phyloP scores from a whole-genome alignment of 2,113 vertebrate species.

The Carassius gibelio region DNA sequence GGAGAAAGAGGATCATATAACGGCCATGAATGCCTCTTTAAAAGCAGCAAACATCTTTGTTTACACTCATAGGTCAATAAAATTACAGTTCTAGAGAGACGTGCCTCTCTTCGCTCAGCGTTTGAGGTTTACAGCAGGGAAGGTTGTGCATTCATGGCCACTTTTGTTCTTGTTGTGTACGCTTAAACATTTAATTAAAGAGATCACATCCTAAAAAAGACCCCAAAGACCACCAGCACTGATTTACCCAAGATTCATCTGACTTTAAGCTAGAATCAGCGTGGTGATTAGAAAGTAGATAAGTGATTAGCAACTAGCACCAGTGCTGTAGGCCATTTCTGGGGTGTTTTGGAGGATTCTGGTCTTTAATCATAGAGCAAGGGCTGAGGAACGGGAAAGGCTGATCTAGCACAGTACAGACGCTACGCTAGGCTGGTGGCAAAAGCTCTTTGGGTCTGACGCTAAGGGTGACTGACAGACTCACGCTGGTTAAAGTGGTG shows the following conservation, averaged over 20 bases:
- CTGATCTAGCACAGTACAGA: constrained; percentile 73
- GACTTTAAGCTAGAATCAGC: background rate
- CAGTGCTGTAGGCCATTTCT: constrained; percentile 45
- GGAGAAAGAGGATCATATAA: constrained; percentile 1
- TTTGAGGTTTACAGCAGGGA: constrained; percentile 57
- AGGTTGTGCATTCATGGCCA: constrained; percentile 76
- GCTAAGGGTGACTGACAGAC: constrained; percentile 75
- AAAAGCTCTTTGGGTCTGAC: constrained; percentile 70
- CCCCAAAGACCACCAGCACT: constrained; percentile 50
- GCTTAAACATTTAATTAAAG: constrained; percentile 67
- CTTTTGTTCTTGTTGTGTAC: constrained; percentile 55
- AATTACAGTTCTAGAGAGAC: constrained; percentile 2
- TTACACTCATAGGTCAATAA: background rate
- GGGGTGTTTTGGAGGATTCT: constrained; percentile 63
- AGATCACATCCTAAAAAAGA: constrained; percentile 68
- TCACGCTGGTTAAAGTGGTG: constrained; percentile 82
- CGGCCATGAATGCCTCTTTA: constrained; percentile 74
- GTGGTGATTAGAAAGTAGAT: background rate
- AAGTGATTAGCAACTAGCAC: background rate
- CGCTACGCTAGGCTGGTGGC: constrained; percentile 65
- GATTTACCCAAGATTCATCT: background rate
- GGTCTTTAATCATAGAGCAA: constrained; percentile 70
- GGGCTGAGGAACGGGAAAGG: constrained; percentile 61
- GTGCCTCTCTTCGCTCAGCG: background rate
- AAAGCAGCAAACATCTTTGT: constrained; percentile 49